Evolutionary conservation across 2,888 invertebrate genomes (phyloP).

Genomic region (Drosophila kanekoi): DNA sequence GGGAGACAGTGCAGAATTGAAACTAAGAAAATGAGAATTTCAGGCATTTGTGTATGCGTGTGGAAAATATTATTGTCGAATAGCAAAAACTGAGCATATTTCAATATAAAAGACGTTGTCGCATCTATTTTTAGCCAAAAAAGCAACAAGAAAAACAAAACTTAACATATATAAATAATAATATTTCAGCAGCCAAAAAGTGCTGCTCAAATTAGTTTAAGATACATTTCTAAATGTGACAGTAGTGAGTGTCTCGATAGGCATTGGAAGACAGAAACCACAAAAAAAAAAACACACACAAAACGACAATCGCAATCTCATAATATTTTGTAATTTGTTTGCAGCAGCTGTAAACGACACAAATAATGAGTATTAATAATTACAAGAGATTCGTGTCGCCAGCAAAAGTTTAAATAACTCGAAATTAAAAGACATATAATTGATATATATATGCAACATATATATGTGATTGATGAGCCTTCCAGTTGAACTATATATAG

Average conservation of each 20-base stretch:
- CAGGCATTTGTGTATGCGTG: slow-evolving; percentile 17
- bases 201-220: slow-evolving; percentile 78
- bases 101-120: slow-evolving; percentile 52
- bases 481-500: slow-evolving; percentile 31
- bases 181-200: slow-evolving; percentile 65
- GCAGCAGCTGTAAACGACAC: slow-evolving; percentile 46
- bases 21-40: slow-evolving; percentile 45
- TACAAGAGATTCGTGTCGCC: slow-evolving; percentile 49
- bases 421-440: background rate
- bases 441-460: slow-evolving; percentile 5
- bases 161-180: slow-evolving; percentile 58
- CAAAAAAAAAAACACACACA: slow-evolving; percentile 27
- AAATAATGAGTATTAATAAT: slow-evolving; percentile 42
- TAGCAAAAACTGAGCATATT: slow-evolving; percentile 62
- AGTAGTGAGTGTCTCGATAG: slow-evolving; percentile 77
- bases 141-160: slow-evolving; percentile 34
- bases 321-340: slow-evolving; percentile 54
- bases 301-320: slow-evolving; percentile 18
- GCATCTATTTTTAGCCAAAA: slow-evolving; percentile 66
- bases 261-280: slow-evolving; percentile 42
- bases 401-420: slow-evolving; percentile 3
- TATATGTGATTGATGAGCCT: slow-evolving; percentile 2
- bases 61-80: slow-evolving; percentile 63
- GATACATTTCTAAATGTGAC: slow-evolving; percentile 83
- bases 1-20: slow-evolving; percentile 2